Percentiles rank a stretch among this genome's conserved stretches.
phyloP scores from a whole-genome alignment of 2,888 invertebrate genomes.

The Conomelus anceps region DNA sequence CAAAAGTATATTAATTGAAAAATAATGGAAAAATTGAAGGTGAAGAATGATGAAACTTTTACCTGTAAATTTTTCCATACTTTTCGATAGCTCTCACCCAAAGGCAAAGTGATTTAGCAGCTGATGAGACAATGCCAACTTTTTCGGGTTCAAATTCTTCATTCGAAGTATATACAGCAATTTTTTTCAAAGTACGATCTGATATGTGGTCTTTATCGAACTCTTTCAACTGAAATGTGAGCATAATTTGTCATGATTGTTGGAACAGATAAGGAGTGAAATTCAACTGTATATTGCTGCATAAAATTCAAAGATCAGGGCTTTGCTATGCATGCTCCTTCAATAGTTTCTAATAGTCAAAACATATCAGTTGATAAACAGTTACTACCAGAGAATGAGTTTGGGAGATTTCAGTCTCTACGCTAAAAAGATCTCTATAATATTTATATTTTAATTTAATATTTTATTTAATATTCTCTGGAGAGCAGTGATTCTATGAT shows the following conservation, averaged over 20 bases:
- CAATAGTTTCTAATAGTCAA: too few relatives aligned
- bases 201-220: constrained; percentile 85
- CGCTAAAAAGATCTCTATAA: too few relatives aligned
- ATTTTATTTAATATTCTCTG: too few relatives aligned
- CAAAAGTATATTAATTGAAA: background rate
- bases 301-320: too few relatives aligned
- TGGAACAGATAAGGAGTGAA: background rate
- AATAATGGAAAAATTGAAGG: constrained; percentile 38
- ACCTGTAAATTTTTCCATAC: constrained; percentile 82
- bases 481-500: too few relatives aligned
- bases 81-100: constrained; percentile 91
- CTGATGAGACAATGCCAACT: constrained; percentile 74
- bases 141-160: constrained; percentile 83
- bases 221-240: constrained; percentile 56
- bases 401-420: too few relatives aligned
- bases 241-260: too few relatives aligned
- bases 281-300: background rate
- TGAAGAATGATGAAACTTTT: too few relatives aligned
- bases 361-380: too few relatives aligned
- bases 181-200: constrained; percentile 73
- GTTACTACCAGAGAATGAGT: too few relatives aligned
- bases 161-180: constrained; percentile 69
- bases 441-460: too few relatives aligned
- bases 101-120: constrained; percentile 80
- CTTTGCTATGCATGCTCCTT: too few relatives aligned